phyloP scores from a whole-genome alignment of 2,888 invertebrate species.

The Leptarthrus brevirostris region DNA sequence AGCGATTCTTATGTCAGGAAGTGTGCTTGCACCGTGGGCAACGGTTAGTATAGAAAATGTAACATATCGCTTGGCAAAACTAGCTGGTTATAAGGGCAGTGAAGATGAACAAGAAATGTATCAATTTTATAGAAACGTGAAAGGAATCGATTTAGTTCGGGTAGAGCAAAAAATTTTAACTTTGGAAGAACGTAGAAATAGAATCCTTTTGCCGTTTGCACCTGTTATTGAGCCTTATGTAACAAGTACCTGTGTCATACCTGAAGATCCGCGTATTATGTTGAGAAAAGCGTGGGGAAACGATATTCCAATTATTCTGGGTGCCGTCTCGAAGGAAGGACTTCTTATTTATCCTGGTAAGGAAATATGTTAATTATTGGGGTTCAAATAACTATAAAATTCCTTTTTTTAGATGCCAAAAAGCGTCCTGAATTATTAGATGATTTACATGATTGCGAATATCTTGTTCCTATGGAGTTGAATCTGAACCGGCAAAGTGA shows the following conservation, averaged over 20 bases:
- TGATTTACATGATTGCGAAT: constrained; percentile 62
- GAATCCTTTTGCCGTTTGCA: constrained; percentile 62
- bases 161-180: constrained; percentile 63
- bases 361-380: constrained; percentile 5
- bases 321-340: constrained; percentile 65
- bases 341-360: constrained; percentile 61
- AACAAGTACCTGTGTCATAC: constrained; percentile 62
- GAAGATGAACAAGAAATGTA: constrained; percentile 63
- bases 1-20: constrained; percentile 64
- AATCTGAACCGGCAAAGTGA: constrained; percentile 59
- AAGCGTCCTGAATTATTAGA: constrained; percentile 60
- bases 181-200: constrained; percentile 61
- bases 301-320: constrained; percentile 63
- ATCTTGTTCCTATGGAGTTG: constrained; percentile 62
- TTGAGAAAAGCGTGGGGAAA: constrained; percentile 65
- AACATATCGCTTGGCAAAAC: constrained; percentile 61
- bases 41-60: constrained; percentile 58
- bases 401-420: constrained; percentile 37
- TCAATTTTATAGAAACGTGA: constrained; percentile 60
- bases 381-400: no score
- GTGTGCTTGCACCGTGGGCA: constrained; percentile 62
- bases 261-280: constrained; percentile 62
- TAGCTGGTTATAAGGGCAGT: constrained; percentile 60
- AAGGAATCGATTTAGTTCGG: constrained; percentile 62
- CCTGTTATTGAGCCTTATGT: constrained; percentile 63